These are phyloP conservation scores for Chaetoderma sp. DNA, from an alignment of 2,888 invertebrate genomes.

Conservation along the genomic window DNA sequence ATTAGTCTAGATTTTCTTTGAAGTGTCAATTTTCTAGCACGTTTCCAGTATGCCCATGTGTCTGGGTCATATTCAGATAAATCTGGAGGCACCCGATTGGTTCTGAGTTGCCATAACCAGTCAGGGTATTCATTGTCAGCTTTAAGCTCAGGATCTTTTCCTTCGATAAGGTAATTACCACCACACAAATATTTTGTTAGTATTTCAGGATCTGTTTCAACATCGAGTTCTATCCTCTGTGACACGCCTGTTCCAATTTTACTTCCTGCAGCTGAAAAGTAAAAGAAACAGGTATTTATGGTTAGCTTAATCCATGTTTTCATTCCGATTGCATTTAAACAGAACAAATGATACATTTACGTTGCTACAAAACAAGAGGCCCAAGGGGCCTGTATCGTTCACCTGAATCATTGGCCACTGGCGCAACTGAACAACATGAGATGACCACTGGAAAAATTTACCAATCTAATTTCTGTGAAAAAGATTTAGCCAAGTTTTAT, in stretches of 20 bases:
- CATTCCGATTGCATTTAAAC: too few species aligned
- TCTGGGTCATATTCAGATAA: slow-evolving; percentile 83
- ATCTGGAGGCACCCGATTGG: slow-evolving; percentile 74
- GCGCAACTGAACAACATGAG: too few species aligned
- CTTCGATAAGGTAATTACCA: slow-evolving; percentile 80
- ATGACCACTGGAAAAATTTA: too few species aligned
- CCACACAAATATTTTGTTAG: slow-evolving; percentile 86
- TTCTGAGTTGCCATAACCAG: slow-evolving; percentile 87
- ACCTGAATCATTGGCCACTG: too few species aligned
- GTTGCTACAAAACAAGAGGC: too few species aligned
- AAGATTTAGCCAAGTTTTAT: too few species aligned
- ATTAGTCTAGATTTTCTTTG: slow-evolving; percentile 36
- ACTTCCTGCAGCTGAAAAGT: neutral
- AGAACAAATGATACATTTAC: too few species aligned
- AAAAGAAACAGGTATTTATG: neutral
- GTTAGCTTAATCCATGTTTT: too few species aligned
- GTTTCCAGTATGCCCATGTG: slow-evolving; percentile 85
- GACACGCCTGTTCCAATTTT: slow-evolving; percentile 30
- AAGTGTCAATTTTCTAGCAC: slow-evolving; percentile 72
- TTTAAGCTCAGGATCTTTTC: slow-evolving; percentile 82
- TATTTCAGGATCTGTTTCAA: slow-evolving; percentile 85
- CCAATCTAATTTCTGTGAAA: too few species aligned
- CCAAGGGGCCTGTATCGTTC: too few species aligned
- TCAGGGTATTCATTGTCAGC: slow-evolving; percentile 88
- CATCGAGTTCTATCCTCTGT: slow-evolving; percentile 66